Conservation (phyloP, 2,113 vertebrate genomes). For the Sinosuthora webbiana region DNA sequence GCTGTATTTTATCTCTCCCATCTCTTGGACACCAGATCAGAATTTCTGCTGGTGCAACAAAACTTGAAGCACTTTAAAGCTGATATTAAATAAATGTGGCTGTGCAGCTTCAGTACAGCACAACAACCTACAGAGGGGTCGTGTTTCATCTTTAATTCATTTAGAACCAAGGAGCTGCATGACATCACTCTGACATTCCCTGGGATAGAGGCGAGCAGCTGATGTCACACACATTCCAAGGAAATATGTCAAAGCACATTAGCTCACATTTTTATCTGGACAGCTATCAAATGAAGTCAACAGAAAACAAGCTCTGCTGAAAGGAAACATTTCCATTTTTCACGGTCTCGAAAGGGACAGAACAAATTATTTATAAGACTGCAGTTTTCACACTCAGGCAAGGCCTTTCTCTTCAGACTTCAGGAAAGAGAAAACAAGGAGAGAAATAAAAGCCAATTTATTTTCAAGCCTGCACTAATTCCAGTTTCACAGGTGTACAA, state of each 20-base stretch:
- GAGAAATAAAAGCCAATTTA: neutral
- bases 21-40: neutral
- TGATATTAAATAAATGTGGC: neutral
- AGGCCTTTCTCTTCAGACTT: neutral
- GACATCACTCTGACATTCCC: constrained; percentile 39
- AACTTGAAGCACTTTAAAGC: neutral
- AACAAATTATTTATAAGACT: constrained; percentile 4
- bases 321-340: constrained; percentile 16
- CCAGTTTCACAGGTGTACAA: neutral
- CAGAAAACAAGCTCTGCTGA: neutral
- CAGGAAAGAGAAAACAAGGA: neutral
- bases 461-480: neutral
- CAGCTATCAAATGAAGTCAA: neutral
- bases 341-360: neutral
- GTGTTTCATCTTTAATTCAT: constrained; percentile 5
- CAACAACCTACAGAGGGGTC: neutral
- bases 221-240: neutral
- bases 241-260: neutral
- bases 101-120: neutral
- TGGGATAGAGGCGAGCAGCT: neutral
- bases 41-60: neutral
- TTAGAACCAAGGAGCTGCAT: neutral
- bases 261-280: constrained; percentile 19
- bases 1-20: neutral
- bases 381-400: neutral